Conservation (phyloP, 2,888 invertebrate species). For the Noctua pronuba region DNA sequence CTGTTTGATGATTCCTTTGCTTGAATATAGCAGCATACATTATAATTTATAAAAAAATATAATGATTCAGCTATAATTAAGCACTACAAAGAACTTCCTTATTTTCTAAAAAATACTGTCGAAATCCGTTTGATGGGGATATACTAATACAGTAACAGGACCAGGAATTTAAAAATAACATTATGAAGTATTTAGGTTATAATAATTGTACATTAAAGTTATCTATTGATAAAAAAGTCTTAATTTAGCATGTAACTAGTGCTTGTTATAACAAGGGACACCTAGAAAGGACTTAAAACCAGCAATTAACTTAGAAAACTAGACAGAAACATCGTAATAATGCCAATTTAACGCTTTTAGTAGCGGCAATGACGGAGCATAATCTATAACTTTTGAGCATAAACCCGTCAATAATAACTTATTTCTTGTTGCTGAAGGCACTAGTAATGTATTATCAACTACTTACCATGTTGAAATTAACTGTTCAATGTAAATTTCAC, state of each 20-base stretch:
- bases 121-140: not conserved
- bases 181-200: slow-evolving; percentile 32
- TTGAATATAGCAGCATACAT: not conserved
- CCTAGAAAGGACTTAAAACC: not conserved
- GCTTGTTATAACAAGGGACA: not conserved
- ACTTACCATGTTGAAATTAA: slow-evolving; percentile 55
- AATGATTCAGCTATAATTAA: not conserved
- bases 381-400: slow-evolving; percentile 18
- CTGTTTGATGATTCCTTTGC: slow-evolving; percentile 13
- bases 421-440: fast-evolving
- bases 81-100: not conserved
- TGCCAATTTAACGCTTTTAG: not conserved
- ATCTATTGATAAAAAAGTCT: not conserved
- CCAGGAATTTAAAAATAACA: not conserved
- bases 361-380: slow-evolving; percentile 63
- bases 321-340: not conserved
- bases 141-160: too few relatives aligned
- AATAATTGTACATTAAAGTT: not conserved
- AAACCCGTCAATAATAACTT: not conserved
- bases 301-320: too few relatives aligned
- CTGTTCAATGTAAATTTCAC: slow-evolving; percentile 30
- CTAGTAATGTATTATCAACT: not conserved
- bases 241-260: not conserved
- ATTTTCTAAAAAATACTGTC: not conserved
- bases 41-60: not conserved